Conservation (phyloP, 2,797 vertebrate species). For the Ceryle rudis region DNA sequence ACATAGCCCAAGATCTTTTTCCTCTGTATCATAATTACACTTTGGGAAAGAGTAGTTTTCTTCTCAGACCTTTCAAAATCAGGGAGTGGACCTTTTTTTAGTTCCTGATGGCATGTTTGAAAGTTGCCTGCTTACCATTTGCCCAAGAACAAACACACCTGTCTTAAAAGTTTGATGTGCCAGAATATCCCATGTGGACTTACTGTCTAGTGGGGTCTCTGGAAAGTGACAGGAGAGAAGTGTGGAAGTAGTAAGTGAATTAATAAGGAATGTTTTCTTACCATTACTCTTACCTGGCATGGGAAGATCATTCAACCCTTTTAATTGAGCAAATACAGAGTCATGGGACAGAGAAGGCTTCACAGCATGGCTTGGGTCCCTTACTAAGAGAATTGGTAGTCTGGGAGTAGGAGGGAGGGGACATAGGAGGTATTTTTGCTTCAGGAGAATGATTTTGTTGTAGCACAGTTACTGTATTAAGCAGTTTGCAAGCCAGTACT, state of each 20-base stretch:
- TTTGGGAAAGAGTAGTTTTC: not conserved
- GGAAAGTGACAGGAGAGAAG: not conserved
- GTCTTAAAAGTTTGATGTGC: not conserved
- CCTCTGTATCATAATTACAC: not conserved
- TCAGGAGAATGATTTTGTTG: not conserved
- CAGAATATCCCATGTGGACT: not conserved
- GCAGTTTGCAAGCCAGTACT: not conserved
- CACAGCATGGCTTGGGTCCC: not conserved
- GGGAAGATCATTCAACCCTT: not conserved
- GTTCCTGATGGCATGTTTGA: not conserved
- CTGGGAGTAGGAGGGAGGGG: not conserved
- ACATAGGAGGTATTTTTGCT: not conserved
- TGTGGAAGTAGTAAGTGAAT: not conserved
- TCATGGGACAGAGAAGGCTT: not conserved
- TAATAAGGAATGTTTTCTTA: not conserved
- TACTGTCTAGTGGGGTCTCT: not conserved
- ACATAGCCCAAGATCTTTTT: not conserved
- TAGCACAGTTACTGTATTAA: not conserved
- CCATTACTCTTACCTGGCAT: not conserved
- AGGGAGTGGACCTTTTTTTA: not conserved
- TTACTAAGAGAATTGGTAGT: not conserved
- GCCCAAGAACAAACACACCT: not conserved
- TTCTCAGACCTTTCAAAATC: not conserved
- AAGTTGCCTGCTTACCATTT: not conserved
- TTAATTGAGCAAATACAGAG: accelerated